Conservation (phyloP, 1,140 invertebrate genomes). For the Pseudomyrmex sp. region DNA sequence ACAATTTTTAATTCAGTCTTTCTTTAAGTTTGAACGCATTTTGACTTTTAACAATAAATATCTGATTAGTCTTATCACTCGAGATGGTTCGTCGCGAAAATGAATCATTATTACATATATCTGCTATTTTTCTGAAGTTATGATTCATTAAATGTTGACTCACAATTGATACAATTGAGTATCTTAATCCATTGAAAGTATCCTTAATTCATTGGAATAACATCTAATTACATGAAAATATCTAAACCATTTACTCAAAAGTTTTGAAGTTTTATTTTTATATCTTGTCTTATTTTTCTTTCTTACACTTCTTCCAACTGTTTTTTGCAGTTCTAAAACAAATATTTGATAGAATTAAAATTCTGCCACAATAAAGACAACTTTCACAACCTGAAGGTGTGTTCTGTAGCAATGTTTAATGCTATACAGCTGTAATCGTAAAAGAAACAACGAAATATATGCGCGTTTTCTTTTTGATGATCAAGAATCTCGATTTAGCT, state of each 20-base stretch:
- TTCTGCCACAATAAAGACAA: neutral
- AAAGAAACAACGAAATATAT: neutral
- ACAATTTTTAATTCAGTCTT: neutral
- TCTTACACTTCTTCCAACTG: neutral
- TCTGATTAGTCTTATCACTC: neutral
- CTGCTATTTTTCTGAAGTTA: too few relatives aligned
- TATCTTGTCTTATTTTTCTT: neutral
- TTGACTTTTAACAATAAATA: too few relatives aligned
- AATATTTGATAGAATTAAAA: neutral
- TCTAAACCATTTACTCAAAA: too few relatives aligned
- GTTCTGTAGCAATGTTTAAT: too few relatives aligned
- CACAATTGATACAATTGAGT: too few relatives aligned
- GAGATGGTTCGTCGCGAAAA: neutral
- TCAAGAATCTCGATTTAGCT: constrained; percentile 27
- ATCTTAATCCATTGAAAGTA: too few relatives aligned
- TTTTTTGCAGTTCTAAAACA: neutral
- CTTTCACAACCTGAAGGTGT: neutral
- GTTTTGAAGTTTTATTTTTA: too few relatives aligned
- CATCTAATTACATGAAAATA: too few relatives aligned
- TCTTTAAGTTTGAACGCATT: too few relatives aligned
- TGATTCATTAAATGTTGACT: too few relatives aligned
- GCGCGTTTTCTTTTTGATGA: neutral
- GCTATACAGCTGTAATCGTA: neutral
- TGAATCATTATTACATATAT: too few relatives aligned
- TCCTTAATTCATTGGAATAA: neutral